phyloP scores from a whole-genome alignment of 2,113 vertebrate genomes.

The Neotoma lepida region DNA sequence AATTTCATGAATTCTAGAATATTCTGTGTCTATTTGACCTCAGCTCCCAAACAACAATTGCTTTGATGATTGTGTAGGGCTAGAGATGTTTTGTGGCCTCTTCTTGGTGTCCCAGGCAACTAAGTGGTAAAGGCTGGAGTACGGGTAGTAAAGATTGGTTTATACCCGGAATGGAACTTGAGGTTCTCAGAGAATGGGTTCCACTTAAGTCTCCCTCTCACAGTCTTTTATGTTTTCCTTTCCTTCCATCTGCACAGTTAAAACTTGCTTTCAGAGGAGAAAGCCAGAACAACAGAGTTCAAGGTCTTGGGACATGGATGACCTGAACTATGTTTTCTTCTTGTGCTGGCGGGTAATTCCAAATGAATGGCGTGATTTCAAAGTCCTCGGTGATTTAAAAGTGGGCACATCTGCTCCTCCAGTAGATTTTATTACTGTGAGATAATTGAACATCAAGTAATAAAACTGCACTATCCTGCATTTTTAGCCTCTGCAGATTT shows the following conservation, averaged over 20 bases:
- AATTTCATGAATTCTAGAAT: not conserved
- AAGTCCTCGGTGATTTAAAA: constrained; percentile 19
- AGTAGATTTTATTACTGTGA: constrained; percentile 55
- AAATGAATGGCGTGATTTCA: constrained; percentile 16
- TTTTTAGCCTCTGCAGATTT: constrained; percentile 55
- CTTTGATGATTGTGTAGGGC: not conserved
- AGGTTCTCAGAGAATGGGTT: not conserved
- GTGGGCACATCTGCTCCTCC: constrained; percentile 24
- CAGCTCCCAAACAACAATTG: not conserved
- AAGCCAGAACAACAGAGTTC: not conserved
- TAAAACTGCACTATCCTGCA: constrained; percentile 62
- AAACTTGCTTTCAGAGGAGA: not conserved
- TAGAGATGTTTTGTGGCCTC: not conserved
- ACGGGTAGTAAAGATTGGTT: accelerated
- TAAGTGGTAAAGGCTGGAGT: not conserved
- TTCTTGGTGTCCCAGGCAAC: not conserved
- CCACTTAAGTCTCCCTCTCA: not conserved
- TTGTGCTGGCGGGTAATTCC: not conserved
- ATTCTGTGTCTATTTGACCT: not conserved
- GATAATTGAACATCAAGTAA: constrained; percentile 57
- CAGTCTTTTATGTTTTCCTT: not conserved
- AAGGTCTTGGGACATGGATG: not conserved
- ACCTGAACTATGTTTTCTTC: constrained; percentile 11
- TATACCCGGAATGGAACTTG: not conserved
- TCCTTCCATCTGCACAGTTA: not conserved